Base-by-base conservation (phyloP, 2,113 vertebrate genomes). In the Turnix velox region DNA sequence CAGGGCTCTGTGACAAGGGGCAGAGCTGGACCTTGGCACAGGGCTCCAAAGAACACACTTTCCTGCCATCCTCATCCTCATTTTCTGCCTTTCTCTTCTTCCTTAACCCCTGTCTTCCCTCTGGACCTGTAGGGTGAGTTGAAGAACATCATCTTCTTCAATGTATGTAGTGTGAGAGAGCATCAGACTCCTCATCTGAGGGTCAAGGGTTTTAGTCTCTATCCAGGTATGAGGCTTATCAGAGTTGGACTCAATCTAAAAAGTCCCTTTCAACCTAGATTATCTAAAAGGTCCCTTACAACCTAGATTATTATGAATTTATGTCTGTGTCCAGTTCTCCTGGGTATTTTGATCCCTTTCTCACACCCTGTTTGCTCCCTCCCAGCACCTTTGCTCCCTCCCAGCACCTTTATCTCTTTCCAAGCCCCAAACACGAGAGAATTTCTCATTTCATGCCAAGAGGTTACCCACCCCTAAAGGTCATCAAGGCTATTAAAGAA, bases 401-500 rank as follows among this genome's bases (percentile, higher is more conserved):
- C 52, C 73, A 54, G 52, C 48, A 49, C 7, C 0, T 14, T 18
- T 9, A n/a, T n/a, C n/a, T n/a, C n/a, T n/a, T n/a, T n/a, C n/a
- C n/a, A n/a, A n/a, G n/a, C n/a, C n/a, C n/a, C n/a, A n/a, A n/a
- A n/a, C n/a, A n/a, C 10, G 18, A 5, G 72, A 88, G 65, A 55
- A 62, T 78, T 91, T 78, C 80, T 90, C 77, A 73, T 93, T 84
- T 84, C 88, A 40, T 88, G 85, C 66, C 6, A 0, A 72, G 78
- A 91, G 62, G 76, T 81, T 85, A 25, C 83, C 80, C 77, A 72
- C 16, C 39, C 84, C 77, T 82, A 87, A 88, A 92, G 82, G 84
- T 92, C 93, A 79, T 65, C 93, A 68, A 67, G 84, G 80, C 90
- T 94, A 82, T 93, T 93, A 86, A 86, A 84, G 76, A 84, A 68